These are phyloP conservation scores for Crossaster papposus DNA, from an alignment of 53 echinoderm and acorn worm genomes.

Conservation along the genomic window DNA sequence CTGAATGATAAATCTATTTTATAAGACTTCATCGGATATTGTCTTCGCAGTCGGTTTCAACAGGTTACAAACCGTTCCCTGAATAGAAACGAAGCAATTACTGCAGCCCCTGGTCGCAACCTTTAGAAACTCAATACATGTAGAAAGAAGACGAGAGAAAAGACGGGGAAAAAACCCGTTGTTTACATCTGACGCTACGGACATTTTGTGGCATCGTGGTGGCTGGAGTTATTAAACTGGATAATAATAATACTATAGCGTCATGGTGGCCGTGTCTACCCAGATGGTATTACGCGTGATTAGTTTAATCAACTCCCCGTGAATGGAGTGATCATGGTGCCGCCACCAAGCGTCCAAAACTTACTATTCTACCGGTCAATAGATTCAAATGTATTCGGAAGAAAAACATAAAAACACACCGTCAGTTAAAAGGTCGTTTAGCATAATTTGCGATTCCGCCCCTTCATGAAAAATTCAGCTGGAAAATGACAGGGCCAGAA, in stretches of 20 bases:
- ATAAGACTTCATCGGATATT: not conserved
- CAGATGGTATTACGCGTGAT: not conserved
- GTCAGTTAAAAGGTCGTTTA: too few relatives aligned
- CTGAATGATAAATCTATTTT: not conserved
- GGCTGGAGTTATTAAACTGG: too few relatives aligned
- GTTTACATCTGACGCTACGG: too few relatives aligned
- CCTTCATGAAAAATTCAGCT: not conserved
- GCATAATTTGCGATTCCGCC: too few relatives aligned
- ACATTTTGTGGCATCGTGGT: too few relatives aligned
- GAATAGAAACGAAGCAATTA: too few relatives aligned
- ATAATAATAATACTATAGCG: too few relatives aligned
- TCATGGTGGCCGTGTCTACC: not conserved
- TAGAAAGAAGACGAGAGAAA: too few relatives aligned
- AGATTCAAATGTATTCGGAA: not conserved
- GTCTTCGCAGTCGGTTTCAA: not conserved
- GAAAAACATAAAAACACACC: too few relatives aligned
- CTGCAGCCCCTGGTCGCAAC: too few relatives aligned
- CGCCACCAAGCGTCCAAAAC: not conserved
- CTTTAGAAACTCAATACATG: too few relatives aligned
- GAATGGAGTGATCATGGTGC: not conserved
- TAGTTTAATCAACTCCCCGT: not conserved
- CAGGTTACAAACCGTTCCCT: not conserved
- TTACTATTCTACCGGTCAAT: not conserved
- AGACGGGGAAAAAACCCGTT: too few relatives aligned
- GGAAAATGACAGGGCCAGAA: not conserved